phyloP scores from a whole-genome alignment of 2,888 invertebrate genomes.

The Meiosimyza decipiens region DNA sequence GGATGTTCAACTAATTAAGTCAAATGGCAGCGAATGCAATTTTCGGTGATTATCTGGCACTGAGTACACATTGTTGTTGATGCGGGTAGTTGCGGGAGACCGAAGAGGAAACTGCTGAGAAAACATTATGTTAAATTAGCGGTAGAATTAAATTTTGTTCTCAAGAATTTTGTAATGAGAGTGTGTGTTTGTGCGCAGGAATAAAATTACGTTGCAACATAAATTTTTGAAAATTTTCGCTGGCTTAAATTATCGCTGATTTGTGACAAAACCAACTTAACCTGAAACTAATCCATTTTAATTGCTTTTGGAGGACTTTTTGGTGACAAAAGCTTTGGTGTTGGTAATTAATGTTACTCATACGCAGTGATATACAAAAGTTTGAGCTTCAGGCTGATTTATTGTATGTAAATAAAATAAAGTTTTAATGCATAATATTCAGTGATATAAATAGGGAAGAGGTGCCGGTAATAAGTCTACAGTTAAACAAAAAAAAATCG shows the following conservation, averaged over 20 bases:
- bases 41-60: constrained; percentile 32
- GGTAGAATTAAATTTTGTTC: background rate
- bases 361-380: constrained; percentile 40
- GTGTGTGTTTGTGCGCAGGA: background rate
- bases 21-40: constrained; percentile 52
- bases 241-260: constrained; percentile 12
- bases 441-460: too few species aligned
- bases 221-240: background rate
- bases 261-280: constrained; percentile 18
- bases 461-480: too few species aligned
- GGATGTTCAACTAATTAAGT: constrained; percentile 59
- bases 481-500: too few species aligned
- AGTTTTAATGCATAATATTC: background rate
- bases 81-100: background rate
- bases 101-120: background rate
- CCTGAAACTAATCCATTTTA: constrained; percentile 57
- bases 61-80: background rate
- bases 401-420: background rate
- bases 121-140: constrained; percentile 20
- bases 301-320: constrained; percentile 61
- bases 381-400: background rate
- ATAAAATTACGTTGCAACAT: background rate
- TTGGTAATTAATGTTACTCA: constrained; percentile 55
- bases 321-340: constrained; percentile 38
- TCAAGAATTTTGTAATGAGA: background rate